Percentiles rank a stretch among this genome's conserved stretches.
These are phyloP conservation scores for Marronus borbonicus DNA, from an alignment of 2,888 invertebrate species.

Conservation along the genomic window DNA sequence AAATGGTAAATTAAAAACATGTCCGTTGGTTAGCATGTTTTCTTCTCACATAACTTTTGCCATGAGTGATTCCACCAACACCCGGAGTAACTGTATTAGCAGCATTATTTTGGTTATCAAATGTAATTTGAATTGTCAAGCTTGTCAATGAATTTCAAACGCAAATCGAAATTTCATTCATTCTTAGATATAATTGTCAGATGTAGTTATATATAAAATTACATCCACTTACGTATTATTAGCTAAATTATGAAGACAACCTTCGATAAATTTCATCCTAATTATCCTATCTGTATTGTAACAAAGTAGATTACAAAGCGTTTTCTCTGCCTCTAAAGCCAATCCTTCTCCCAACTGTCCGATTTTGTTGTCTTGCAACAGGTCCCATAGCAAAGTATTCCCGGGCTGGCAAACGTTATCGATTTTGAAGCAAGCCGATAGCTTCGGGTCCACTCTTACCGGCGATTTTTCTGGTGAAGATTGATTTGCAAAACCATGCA, in stretches of 20 bases:
- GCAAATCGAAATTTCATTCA: too few species aligned
- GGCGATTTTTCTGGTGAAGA: slow-evolving; percentile 67
- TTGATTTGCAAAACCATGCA: slow-evolving; percentile 66
- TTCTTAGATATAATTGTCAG: too few species aligned
- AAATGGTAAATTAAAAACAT: too few species aligned
- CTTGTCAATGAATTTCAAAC: too few species aligned
- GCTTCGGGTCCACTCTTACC: slow-evolving; percentile 67
- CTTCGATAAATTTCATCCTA: slow-evolving; percentile 95
- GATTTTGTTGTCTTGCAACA: slow-evolving; percentile 92
- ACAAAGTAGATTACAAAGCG: slow-evolving; percentile 89
- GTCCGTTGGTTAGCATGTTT: too few species aligned
- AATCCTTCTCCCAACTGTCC: slow-evolving; percentile 91
- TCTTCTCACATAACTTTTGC: too few species aligned
- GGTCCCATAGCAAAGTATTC: slow-evolving; percentile 94
- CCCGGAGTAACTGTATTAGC: too few species aligned
- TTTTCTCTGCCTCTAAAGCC: slow-evolving; percentile 94
- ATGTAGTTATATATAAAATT: too few species aligned
- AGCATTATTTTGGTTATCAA: too few species aligned
- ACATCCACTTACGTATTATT: slow-evolving; percentile 78
- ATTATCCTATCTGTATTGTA: slow-evolving; percentile 92
- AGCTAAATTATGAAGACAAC: slow-evolving; percentile 91
- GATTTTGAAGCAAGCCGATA: slow-evolving; percentile 69
- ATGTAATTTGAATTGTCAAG: too few species aligned
- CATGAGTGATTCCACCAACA: too few species aligned
- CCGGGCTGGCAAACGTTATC: slow-evolving; percentile 90